Evolutionary conservation across 2,888 invertebrate genomes (phyloP).

Genomic region (Dryocosmus kuriphilus): DNA sequence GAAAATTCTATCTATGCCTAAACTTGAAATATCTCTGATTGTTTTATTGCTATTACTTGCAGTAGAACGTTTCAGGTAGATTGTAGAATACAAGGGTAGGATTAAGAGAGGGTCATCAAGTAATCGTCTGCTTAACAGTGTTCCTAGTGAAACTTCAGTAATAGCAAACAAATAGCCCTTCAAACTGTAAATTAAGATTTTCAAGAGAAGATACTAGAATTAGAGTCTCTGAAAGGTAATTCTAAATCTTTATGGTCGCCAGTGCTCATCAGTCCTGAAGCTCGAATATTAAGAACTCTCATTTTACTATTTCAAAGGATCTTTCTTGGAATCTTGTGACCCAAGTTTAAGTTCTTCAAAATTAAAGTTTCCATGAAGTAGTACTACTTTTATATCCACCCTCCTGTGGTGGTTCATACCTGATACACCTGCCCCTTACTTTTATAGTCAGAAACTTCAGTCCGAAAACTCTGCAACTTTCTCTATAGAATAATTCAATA

Average conservation of each 20-base stretch:
- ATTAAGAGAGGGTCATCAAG: not conserved
- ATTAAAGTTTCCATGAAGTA: not conserved
- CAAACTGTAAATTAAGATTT: not conserved
- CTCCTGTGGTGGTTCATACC: not conserved
- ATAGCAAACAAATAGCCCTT: not conserved
- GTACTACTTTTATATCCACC: not conserved
- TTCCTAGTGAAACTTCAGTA: not conserved
- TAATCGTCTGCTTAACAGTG: not conserved
- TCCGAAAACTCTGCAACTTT: not conserved
- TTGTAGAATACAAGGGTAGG: not conserved
- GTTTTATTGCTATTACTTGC: not conserved
- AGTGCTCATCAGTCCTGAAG: not conserved
- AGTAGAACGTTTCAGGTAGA: not conserved
- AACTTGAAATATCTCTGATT: not conserved
- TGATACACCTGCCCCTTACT: not conserved
- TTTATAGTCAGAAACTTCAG: not conserved
- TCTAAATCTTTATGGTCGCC: no score
- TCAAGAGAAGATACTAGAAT: not conserved
- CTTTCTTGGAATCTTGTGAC: not conserved
- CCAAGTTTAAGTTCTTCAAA: not conserved
- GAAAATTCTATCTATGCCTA: not conserved
- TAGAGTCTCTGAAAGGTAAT: not conserved
- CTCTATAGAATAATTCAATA: not conserved
- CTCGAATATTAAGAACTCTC: not conserved
- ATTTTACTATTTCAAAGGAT: not conserved